phyloP scores from a whole-genome alignment of 2,797 vertebrate species.

The Onychomys arenicola region DNA sequence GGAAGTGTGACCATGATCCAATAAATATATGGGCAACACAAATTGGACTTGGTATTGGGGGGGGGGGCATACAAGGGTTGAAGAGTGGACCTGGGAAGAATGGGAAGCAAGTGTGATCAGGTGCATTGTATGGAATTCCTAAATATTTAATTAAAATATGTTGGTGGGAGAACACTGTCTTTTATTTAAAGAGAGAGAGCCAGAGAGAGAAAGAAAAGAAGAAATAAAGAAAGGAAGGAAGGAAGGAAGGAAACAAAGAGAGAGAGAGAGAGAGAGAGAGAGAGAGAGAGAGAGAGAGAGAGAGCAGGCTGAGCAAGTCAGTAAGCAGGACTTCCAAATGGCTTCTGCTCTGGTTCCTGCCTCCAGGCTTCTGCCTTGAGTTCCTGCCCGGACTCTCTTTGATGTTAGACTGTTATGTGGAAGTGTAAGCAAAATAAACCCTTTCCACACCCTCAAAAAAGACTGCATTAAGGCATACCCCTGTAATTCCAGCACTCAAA shows the following conservation, averaged over 20 bases:
- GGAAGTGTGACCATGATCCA: background rate
- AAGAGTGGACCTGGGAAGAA: background rate
- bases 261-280: too few relatives aligned
- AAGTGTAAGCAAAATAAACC: background rate
- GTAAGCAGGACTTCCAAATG: background rate
- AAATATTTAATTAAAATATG: background rate
- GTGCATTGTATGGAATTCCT: background rate
- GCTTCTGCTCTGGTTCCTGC: background rate
- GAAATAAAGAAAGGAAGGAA: background rate
- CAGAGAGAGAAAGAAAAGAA: background rate
- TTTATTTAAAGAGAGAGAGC: background rate
- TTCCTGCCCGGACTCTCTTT: background rate
- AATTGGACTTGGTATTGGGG: background rate
- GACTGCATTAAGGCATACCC: background rate
- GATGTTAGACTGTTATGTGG: background rate
- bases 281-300: fast-evolving
- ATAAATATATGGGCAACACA: background rate
- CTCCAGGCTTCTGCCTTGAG: background rate
- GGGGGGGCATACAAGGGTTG: background rate
- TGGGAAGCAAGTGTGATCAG: background rate
- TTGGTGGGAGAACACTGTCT: background rate
- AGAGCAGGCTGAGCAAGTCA: background rate
- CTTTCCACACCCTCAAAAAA: background rate
- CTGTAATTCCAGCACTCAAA: background rate
- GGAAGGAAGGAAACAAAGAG: background rate